These are phyloP conservation scores for Aulostomus chinensis DNA, from an alignment of 2,797 vertebrate genomes.

Conservation along the genomic window DNA sequence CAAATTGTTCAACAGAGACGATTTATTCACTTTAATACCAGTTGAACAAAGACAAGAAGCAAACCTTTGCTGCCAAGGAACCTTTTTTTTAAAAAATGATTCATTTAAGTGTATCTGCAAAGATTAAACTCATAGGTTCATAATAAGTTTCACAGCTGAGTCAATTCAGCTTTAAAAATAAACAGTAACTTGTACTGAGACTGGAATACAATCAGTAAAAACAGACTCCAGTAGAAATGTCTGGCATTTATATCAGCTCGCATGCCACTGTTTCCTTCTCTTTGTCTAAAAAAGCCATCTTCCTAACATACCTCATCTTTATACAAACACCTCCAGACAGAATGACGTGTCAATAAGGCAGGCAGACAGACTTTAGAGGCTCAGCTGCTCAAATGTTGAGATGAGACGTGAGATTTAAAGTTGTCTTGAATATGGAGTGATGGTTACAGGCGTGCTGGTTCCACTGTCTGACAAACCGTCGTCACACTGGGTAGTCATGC, in stretches of 20 bases:
- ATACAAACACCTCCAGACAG: constrained; percentile 26
- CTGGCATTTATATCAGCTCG: constrained; percentile 14
- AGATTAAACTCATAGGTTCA: constrained; percentile 7
- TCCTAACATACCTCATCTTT: constrained; percentile 16
- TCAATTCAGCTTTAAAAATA: constrained; percentile 19
- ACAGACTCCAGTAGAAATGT: constrained; percentile 7
- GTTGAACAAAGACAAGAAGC: neutral
- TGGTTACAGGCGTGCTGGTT: constrained; percentile 21
- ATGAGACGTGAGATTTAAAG: constrained; percentile 20
- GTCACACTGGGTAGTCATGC: constrained; percentile 14
- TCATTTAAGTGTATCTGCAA: neutral
- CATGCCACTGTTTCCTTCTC: neutral
- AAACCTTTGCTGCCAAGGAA: constrained; percentile 4
- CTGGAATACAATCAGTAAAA: constrained; percentile 22
- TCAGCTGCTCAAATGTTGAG: constrained; percentile 34
- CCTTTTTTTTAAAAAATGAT: neutral
- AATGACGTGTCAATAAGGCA: constrained; percentile 43
- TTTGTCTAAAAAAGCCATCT: neutral
- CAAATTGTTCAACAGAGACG: constrained; percentile 1
- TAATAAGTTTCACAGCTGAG: constrained; percentile 11
- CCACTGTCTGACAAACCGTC: constrained; percentile 34
- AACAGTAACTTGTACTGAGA: neutral
- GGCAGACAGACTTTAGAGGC: constrained; percentile 24
- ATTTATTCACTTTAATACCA: neutral
- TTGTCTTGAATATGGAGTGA: constrained; percentile 23